phyloP scores from a whole-genome alignment of 2,113 vertebrate species.

The Neogale vison region DNA sequence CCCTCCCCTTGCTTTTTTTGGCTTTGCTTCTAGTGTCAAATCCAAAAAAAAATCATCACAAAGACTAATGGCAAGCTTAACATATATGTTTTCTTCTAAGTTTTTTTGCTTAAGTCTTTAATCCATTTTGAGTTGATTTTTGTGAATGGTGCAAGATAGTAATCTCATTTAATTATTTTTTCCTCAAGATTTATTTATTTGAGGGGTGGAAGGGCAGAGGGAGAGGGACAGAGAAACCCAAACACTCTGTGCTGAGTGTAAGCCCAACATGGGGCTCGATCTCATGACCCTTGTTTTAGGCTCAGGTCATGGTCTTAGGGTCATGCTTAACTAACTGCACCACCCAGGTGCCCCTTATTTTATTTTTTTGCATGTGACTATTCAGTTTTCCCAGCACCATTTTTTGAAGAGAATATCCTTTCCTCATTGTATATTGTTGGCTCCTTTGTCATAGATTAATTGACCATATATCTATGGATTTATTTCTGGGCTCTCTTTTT shows the following conservation, averaged over 20 bases:
- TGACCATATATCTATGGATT: not conserved
- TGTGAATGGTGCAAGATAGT: not conserved
- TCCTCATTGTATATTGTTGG: not conserved
- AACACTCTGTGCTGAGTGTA: not conserved
- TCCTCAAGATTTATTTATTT: not conserved
- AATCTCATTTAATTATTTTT: not conserved
- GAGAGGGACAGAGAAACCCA: not conserved
- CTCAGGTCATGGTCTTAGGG: too few relatives aligned
- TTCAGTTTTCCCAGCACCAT: not conserved
- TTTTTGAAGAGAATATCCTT: not conserved
- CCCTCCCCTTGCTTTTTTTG: not conserved
- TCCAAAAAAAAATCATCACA: not conserved
- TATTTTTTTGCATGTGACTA: not conserved
- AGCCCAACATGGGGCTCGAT: not conserved
- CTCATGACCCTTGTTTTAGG: not conserved
- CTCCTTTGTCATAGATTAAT: not conserved
- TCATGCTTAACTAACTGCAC: not conserved
- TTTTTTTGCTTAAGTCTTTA: not conserved
- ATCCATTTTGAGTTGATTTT: not conserved
- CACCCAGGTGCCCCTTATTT: not conserved
- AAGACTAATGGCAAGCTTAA: not conserved
- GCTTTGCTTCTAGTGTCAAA: not conserved
- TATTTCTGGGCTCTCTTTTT: not conserved
- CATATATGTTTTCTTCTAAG: not conserved
- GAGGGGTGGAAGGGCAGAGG: not conserved